Evolutionary conservation across 2,888 invertebrate genomes (phyloP), one percentile per base, ranked within the genome.

Genomic region (Apoderus coryli): DNA sequence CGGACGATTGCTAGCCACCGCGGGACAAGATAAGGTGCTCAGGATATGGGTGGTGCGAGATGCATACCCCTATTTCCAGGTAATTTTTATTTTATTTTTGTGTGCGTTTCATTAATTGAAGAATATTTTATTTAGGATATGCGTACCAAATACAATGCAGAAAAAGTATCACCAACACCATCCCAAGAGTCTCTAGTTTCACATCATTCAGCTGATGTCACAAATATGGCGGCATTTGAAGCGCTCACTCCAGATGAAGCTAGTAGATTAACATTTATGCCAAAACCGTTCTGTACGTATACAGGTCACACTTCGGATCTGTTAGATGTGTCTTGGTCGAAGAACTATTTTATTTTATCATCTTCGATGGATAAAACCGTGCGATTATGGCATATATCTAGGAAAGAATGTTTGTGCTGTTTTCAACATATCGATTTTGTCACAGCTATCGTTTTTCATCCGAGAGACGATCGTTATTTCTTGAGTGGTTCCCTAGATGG

Each of bases 361-460:
- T 90, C 92, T 16, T 93, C 92, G 3, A 95, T 95, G 93, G 95
- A 96, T 56, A 92, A 95, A 57, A 98, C 96, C 0, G 96, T 96
- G 2, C 36, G 39, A 16, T 61, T 98, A 35, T 98, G 98, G 96
- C 96, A 98, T 57, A 88, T 96, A 38, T 92, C 93, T 0, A 66
- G 96, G 19, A 81, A 86, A 47, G 96, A 98, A 57, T 98, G 98
- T 53, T 69, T 98, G 1, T 98, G 96, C 54, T 93, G 93, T 53
- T 98, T 98, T 61, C 95, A 96, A 54, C 98, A 98, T 54, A 92
- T 95, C 40, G 96, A 98, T 61, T 96, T 96, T 56, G 96, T 98
- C 31, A 96, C 98, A 0, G 93, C 96, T 1, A 95, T 98, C 46
- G 95, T 89, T 31, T 98, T 98, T 58, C 93, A 98, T 61, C 98